Evolutionary conservation across 2,113 vertebrate genomes (phyloP), one percentile per base, ranked within the genome.

Genomic region (Amphiprion ocellaris): DNA sequence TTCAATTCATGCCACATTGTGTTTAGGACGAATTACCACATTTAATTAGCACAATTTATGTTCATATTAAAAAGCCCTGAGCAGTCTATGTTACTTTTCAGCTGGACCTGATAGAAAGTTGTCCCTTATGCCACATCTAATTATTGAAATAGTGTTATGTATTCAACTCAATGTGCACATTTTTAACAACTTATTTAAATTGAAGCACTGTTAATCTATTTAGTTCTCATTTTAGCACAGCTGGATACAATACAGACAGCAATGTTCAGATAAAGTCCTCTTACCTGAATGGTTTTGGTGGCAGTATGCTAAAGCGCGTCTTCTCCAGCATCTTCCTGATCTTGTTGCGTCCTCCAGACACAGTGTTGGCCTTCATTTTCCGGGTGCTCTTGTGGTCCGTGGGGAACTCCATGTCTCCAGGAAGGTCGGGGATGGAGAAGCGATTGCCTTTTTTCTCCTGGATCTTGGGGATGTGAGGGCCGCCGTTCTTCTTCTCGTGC

Each of bases 301-400:
- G 98, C 72, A 99, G 95, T 65, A 99, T 99, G 88, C 96, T 99
- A 93, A 99, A 98, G 21, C 97, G 93, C 4, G 97, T 99, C 93
- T 97, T 99, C 91, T 98, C 97, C 92, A 99, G 91, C 93, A 99
- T 99, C 64, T 99, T 99, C 79, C 96, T 95, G 93, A 99, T 98
- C 91, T 96, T 96, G 89, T 98, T 99, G 81, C 97, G 95, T 47
- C 97, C 97, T 28, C 97, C 97, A 24, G 97, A 97, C 39, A 99
- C 96, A 0, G 98, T 99, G 92, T 99, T 99, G 83, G 97, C 97
- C 94, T 99, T 99, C 88, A 98, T 86, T 77, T 98, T 99, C 86
- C 97, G 97, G 91, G 95, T 96, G 87, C 93, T 95, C 89, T 98
- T 98, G 69, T 96, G 96, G 83, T 98, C 97, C 0, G 95, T 95